These are phyloP conservation scores for Calliphora vomitoria DNA, from an alignment of 2,888 invertebrate species.

Conservation along the genomic window DNA sequence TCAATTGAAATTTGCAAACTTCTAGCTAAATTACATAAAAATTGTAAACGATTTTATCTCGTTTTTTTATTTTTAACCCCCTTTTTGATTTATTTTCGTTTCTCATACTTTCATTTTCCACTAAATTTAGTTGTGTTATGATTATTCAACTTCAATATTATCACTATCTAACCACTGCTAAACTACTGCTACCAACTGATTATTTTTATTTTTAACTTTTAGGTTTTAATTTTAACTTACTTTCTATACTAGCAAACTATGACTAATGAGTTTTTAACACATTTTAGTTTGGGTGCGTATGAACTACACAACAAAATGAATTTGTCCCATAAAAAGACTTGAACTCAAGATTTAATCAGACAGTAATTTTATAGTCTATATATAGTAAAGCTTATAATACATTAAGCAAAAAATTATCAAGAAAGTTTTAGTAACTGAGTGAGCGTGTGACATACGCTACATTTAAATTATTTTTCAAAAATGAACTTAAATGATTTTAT, in stretches of 20 bases:
- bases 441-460: too few relatives aligned
- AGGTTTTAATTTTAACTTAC: constrained; percentile 37
- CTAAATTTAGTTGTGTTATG: constrained; percentile 14
- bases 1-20: too few relatives aligned
- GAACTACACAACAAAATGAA: not conserved
- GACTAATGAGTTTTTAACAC: constrained; percentile 68
- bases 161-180: not conserved
- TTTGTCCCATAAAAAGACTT: not conserved
- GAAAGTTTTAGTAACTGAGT: too few relatives aligned
- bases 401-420: too few relatives aligned
- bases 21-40: too few relatives aligned
- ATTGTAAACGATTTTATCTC: not conserved
- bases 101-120: constrained; percentile 59
- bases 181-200: not conserved
- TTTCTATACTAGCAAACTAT: constrained; percentile 65
- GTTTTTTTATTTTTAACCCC: not conserved
- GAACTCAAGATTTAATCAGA: not conserved
- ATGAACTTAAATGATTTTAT: not conserved
- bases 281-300: constrained; percentile 10
- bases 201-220: not conserved
- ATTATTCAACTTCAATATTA: constrained; percentile 32
- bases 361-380: not conserved
- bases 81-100: not conserved
- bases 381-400: too few relatives aligned
- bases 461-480: too few relatives aligned